These are phyloP conservation scores for Osmoderma eremita DNA, from an alignment of 2,888 invertebrate genomes.

Conservation along the genomic window DNA sequence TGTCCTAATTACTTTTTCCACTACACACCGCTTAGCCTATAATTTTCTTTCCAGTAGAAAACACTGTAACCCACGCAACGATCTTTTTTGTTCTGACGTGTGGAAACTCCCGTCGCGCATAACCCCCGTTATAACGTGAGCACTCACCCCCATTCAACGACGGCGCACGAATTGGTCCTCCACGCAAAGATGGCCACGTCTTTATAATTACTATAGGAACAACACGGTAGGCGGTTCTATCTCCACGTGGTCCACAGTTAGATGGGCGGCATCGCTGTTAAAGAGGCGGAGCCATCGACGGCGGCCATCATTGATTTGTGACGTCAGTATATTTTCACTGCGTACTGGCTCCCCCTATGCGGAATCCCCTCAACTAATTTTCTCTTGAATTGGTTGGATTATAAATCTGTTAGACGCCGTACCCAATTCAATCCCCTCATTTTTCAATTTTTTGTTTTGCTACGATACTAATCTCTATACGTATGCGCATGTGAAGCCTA, in stretches of 20 bases:
- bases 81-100: slow-evolving; percentile 24
- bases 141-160: slow-evolving; percentile 35
- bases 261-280: slow-evolving; percentile 51
- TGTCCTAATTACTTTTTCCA: slow-evolving; percentile 9
- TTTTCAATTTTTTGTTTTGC: background rate
- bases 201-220: slow-evolving; percentile 55
- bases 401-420: slow-evolving; percentile 14
- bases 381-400: slow-evolving; percentile 28
- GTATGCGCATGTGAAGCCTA: background rate
- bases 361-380: slow-evolving; percentile 38
- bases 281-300: slow-evolving; percentile 45
- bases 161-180: slow-evolving; percentile 45
- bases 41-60: slow-evolving; percentile 14
- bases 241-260: slow-evolving; percentile 52
- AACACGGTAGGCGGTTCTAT: slow-evolving; percentile 51
- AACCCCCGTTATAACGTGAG: slow-evolving; percentile 23
- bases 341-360: slow-evolving; percentile 47
- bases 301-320: slow-evolving; percentile 49
- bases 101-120: slow-evolving; percentile 28
- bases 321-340: slow-evolving; percentile 46
- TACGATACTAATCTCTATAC: too few relatives aligned
- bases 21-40: slow-evolving; percentile 14
- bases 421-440: background rate
- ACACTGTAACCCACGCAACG: slow-evolving; percentile 24
- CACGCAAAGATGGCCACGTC: slow-evolving; percentile 53